These are phyloP conservation scores for Hirundo rustica DNA, from an alignment of 2,797 vertebrate genomes.

Conservation along the genomic window DNA sequence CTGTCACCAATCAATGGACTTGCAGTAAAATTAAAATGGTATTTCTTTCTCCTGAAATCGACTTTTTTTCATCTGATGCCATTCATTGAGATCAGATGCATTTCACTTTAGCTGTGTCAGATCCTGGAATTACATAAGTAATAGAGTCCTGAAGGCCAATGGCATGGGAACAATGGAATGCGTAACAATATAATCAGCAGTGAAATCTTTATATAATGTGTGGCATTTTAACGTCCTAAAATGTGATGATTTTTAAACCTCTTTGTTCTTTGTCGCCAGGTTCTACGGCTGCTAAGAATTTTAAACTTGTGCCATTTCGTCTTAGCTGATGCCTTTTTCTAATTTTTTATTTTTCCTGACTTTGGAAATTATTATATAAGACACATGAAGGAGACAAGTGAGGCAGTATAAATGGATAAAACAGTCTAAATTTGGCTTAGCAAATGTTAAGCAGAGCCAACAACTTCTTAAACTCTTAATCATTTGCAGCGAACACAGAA, in stretches of 20 bases:
- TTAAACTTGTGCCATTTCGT: slow-evolving; percentile 69
- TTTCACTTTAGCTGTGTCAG: slow-evolving; percentile 67
- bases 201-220: slow-evolving; percentile 75
- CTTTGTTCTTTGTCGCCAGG: slow-evolving; percentile 70
- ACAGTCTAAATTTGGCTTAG: slow-evolving; percentile 44
- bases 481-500: slow-evolving; percentile 49
- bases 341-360: slow-evolving; percentile 64
- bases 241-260: slow-evolving; percentile 60
- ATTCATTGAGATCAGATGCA: slow-evolving; percentile 80
- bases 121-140: slow-evolving; percentile 75
- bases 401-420: slow-evolving; percentile 67
- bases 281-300: slow-evolving; percentile 24
- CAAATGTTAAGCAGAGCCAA: slow-evolving; percentile 61
- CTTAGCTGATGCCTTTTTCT: slow-evolving; percentile 58
- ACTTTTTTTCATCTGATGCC: slow-evolving; percentile 66
- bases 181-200: slow-evolving; percentile 77
- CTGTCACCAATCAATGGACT: slow-evolving; percentile 74
- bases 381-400: slow-evolving; percentile 57
- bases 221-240: slow-evolving; percentile 63
- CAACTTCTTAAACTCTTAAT: slow-evolving; percentile 64
- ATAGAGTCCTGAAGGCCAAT: slow-evolving; percentile 73
- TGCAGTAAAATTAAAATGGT: slow-evolving; percentile 69
- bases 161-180: slow-evolving; percentile 76
- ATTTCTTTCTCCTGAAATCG: slow-evolving; percentile 69
- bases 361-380: slow-evolving; percentile 74